Conservation (phyloP, 2,797 vertebrate genomes). For the Orientallactaga sibirica region DNA sequence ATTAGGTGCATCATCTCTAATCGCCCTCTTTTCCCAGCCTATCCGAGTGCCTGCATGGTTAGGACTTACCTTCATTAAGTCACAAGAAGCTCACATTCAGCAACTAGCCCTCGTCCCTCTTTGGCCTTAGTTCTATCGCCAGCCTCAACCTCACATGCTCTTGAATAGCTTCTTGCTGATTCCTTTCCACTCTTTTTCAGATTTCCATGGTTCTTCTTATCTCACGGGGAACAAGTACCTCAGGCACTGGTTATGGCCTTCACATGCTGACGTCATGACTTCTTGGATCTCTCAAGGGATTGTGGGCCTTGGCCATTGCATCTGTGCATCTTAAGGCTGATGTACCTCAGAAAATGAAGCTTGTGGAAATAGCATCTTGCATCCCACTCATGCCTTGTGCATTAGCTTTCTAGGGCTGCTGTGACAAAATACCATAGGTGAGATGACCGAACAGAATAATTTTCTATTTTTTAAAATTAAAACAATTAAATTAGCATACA, state of each 20-base stretch:
- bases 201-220: background rate
- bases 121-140: background rate
- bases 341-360: background rate
- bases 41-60: background rate
- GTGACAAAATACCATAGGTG: background rate
- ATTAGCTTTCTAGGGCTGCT: background rate
- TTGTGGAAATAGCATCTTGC: background rate
- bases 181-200: background rate
- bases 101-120: too few species aligned
- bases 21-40: background rate
- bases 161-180: background rate
- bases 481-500: background rate
- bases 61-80: background rate
- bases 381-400: background rate
- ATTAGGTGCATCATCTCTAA: too few species aligned
- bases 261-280: background rate
- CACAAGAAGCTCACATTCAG: background rate
- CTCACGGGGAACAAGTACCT: too few species aligned
- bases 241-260: background rate
- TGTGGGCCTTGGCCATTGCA: too few species aligned
- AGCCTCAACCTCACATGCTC: background rate
- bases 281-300: background rate
- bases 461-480: background rate
- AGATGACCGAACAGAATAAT: background rate
- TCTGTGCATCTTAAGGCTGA: background rate